These are phyloP conservation scores for Drosophila guanche DNA, from an alignment of 1,140 invertebrate species.

Conservation along the genomic window DNA sequence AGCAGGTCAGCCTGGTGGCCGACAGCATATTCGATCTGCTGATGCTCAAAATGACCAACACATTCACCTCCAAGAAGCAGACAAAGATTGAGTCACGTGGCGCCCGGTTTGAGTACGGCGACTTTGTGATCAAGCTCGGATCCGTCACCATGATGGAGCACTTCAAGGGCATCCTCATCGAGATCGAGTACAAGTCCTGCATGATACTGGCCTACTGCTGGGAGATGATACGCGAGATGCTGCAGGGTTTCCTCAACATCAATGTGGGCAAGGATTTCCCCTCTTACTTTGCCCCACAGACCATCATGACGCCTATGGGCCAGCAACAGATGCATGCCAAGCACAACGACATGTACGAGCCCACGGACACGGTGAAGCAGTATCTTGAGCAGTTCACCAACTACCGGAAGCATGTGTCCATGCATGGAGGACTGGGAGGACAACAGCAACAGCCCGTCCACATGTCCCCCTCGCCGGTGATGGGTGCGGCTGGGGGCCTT, in stretches of 20 bases:
- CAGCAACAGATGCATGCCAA: constrained; percentile 84
- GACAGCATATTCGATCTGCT: constrained; percentile 95
- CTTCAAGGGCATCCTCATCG: constrained; percentile 97
- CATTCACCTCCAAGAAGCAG: constrained; percentile 95
- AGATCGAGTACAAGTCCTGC: constrained; percentile 97
- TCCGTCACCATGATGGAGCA: constrained; percentile 95
- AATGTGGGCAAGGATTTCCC: constrained; percentile 87
- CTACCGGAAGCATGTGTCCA: constrained; percentile 88
- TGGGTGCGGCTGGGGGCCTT: background rate
- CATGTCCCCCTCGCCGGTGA: constrained; percentile 45
- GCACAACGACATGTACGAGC: constrained; percentile 92
- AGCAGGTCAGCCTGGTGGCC: constrained; percentile 93
- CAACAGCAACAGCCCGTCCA: constrained; percentile 22
- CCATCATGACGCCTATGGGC: constrained; percentile 75
- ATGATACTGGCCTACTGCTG: constrained; percentile 93
- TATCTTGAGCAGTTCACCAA: constrained; percentile 97
- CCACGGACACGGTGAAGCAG: constrained; percentile 96
- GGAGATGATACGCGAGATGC: constrained; percentile 95
- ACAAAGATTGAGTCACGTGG: constrained; percentile 96
- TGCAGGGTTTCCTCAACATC: constrained; percentile 95
- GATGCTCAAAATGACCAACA: constrained; percentile 93
- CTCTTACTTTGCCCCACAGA: constrained; percentile 86
- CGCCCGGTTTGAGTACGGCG: constrained; percentile 94
- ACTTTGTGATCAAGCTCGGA: constrained; percentile 97
- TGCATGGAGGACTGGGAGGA: constrained; percentile 17